Conservation (phyloP, 2,888 invertebrate genomes). For the Julus scandinavius region DNA sequence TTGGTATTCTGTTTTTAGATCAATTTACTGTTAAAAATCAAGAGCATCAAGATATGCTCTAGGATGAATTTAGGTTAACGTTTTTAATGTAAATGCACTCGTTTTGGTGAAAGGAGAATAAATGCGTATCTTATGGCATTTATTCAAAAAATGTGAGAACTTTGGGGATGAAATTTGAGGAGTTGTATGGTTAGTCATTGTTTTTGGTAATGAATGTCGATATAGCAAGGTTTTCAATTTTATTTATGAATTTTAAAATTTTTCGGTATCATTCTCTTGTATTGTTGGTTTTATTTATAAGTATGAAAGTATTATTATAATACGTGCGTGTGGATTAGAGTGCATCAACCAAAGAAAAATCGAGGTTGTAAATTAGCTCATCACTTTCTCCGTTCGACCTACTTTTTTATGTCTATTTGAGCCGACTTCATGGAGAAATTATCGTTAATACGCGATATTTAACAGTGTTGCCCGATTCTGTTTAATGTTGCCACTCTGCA, state of each 20-base stretch:
- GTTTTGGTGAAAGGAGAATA: not conserved
- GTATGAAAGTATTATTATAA: not conserved
- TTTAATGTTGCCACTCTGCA: constrained; percentile 35
- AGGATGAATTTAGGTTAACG: constrained; percentile 1
- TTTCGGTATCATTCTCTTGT: not conserved
- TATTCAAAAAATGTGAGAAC: not conserved
- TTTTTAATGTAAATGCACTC: constrained; percentile 1
- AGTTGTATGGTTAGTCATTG: not conserved
- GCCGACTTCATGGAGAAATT: constrained; percentile 1
- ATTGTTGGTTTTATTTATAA: not conserved
- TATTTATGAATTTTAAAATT: not conserved
- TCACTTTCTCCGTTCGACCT: constrained; percentile 39
- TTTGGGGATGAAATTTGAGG: not conserved
- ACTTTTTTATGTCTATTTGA: constrained; percentile 20
- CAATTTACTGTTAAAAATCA: constrained; percentile 4
- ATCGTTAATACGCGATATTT: constrained; percentile 39
- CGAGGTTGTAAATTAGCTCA: constrained; percentile 39
- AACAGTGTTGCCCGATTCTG: constrained; percentile 30
- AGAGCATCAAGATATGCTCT: not conserved
- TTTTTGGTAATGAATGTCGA: not conserved
- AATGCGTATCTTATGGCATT: not conserved
- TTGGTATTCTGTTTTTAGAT: not conserved
- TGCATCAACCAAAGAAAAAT: constrained; percentile 30
- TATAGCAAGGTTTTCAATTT: not conserved
- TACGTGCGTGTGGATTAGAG: constrained; percentile 10